phyloP scores from a whole-genome alignment of 2,113 vertebrate genomes.

The Petrocephalus zakoni region DNA sequence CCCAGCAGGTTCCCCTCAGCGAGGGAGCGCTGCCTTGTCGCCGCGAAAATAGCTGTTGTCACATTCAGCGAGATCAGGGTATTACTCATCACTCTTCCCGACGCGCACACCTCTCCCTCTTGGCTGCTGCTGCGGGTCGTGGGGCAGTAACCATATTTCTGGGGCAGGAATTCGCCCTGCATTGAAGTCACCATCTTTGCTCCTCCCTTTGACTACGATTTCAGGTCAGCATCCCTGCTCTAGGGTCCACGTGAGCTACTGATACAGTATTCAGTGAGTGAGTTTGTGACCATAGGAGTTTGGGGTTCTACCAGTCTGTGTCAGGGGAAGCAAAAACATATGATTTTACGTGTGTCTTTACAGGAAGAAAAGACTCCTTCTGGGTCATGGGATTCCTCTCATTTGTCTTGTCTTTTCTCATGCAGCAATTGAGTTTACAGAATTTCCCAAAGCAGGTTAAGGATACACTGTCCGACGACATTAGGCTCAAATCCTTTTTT shows the following conservation, averaged over 20 bases:
- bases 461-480: background rate
- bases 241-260: background rate
- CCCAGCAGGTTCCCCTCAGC: background rate
- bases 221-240: background rate
- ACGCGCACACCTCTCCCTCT: background rate
- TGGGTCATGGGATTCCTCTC: background rate
- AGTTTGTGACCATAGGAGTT: background rate
- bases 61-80: background rate
- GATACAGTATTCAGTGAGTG: background rate
- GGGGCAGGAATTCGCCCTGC: background rate
- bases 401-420: background rate
- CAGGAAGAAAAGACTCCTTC: background rate
- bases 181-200: background rate
- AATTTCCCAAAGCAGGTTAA: background rate
- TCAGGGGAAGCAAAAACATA: background rate
- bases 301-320: background rate
- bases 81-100: background rate
- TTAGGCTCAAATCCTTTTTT: conserved; percentile 6
- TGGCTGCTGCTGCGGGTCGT: background rate
- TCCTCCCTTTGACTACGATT: background rate
- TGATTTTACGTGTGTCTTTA: background rate
- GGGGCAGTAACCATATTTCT: background rate
- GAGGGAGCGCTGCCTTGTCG: background rate
- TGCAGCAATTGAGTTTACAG: background rate
- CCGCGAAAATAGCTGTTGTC: background rate